phyloP scores from a whole-genome alignment of 1,140 invertebrate genomes.

The Cotesia glomerata region DNA sequence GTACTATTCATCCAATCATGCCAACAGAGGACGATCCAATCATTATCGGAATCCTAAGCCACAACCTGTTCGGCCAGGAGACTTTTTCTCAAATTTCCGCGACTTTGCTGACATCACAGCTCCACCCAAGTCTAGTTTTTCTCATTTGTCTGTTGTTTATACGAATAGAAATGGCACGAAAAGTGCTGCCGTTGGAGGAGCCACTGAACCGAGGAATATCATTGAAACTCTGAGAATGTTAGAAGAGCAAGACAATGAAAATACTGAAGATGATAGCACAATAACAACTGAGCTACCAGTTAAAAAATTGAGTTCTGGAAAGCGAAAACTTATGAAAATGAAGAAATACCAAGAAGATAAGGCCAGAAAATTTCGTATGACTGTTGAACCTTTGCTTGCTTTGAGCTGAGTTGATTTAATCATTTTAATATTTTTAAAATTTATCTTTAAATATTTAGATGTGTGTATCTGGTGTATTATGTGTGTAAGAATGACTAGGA shows the following conservation, averaged over 20 bases:
- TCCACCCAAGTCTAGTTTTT: slow-evolving; percentile 80
- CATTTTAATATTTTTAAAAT: slow-evolving; percentile 11
- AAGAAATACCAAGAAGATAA: slow-evolving; percentile 67
- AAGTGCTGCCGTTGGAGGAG: slow-evolving; percentile 40
- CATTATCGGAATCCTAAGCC: slow-evolving; percentile 65
- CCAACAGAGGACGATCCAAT: slow-evolving; percentile 68
- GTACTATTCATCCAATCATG: slow-evolving; percentile 71
- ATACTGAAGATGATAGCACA: slow-evolving; percentile 12
- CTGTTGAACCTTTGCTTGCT: slow-evolving; percentile 71
- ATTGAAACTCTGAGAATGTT: slow-evolving; percentile 78
- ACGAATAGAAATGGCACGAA: slow-evolving; percentile 73
- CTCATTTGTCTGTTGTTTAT: slow-evolving; percentile 82
- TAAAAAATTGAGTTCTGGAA: slow-evolving; percentile 68
- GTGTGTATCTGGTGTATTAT: slow-evolving; percentile 25
- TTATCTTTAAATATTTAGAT: not conserved
- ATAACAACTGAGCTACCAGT: slow-evolving; percentile 51
- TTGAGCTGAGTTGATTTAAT: slow-evolving; percentile 65
- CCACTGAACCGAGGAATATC: slow-evolving; percentile 77
- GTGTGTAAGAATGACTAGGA: slow-evolving; percentile 37
- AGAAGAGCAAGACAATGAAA: slow-evolving; percentile 66
- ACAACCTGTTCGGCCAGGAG: slow-evolving; percentile 52
- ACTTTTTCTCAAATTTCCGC: slow-evolving; percentile 81
- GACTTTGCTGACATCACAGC: slow-evolving; percentile 89
- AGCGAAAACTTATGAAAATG: slow-evolving; percentile 72
- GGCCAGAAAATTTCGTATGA: slow-evolving; percentile 62